Evolutionary conservation across 2,888 invertebrate species (phyloP).

Genomic region (Acronicta psi): DNA sequence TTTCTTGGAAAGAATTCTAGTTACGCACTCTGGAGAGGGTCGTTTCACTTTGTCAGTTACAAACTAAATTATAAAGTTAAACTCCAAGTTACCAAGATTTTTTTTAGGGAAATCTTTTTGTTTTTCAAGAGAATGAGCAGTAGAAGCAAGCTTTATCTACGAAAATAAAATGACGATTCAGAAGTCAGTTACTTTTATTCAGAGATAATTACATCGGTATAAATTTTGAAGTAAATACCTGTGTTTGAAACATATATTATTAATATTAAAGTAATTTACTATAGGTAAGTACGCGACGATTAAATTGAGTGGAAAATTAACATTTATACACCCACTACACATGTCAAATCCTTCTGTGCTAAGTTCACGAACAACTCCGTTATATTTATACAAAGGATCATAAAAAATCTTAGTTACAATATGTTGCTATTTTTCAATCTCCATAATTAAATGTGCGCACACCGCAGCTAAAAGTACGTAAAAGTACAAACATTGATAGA

Average conservation of each 20-base stretch:
- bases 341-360: constrained; percentile 81
- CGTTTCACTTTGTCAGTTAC: constrained; percentile 31
- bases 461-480: constrained; percentile 33
- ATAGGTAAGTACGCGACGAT: constrained; percentile 41
- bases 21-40: constrained; percentile 17
- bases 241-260: constrained; percentile 50
- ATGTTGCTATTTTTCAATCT: constrained; percentile 31
- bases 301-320: constrained; percentile 58
- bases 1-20: constrained; percentile 24
- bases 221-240: constrained; percentile 57
- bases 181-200: constrained; percentile 60
- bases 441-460: constrained; percentile 32
- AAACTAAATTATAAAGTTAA: constrained; percentile 39
- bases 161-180: constrained; percentile 20
- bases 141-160: constrained; percentile 3
- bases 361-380: constrained; percentile 52
- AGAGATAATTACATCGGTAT: constrained; percentile 58
- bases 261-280: constrained; percentile 47
- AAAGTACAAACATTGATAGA: constrained; percentile 50
- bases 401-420: constrained; percentile 56
- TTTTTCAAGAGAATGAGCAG: constrained; percentile 4
- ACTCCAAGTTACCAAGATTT: constrained; percentile 2
- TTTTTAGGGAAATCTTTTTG: constrained; percentile 13
- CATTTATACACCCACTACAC: constrained; percentile 65
- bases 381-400: constrained; percentile 51